Base-by-base conservation (phyloP, 2,113 vertebrate genomes). In the Triplophysa tibetana region DNA sequence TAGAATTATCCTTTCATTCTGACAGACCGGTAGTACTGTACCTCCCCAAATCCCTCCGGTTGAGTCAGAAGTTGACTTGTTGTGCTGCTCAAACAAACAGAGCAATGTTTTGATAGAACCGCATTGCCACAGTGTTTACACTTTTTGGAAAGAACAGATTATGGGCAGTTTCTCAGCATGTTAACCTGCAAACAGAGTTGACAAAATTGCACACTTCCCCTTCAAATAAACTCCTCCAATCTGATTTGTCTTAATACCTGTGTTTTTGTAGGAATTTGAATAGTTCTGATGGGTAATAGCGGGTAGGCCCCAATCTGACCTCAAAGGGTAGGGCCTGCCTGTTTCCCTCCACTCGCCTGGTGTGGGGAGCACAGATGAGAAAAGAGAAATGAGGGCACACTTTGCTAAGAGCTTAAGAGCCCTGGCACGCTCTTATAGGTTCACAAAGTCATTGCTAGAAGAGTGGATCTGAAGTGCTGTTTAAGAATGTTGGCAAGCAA, bases 201-300 rank as follows among this genome's bases (percentile, higher is more conserved):
- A 56, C 4, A 56, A 56, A n/a, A 56, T 56, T 2, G n/a, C 5
- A 19, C 52, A n/a, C 16, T 56, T 56, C 52, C 16, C 52, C 14
- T 56, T 56, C n/a, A 56, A 19, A 56, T 56, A 13, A 16, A 16
- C 12, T 50, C 14, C 33, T 7, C 7, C 33, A 38, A 7, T 1
- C 33, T 8, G 6, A 38, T 38, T 38, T 38, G 7, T 38, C 33
- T 38, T 7, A 38, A 6, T 38, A 2, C 16, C n/a, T 23, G 16
- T 64, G 56, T 77, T 70, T 70, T 38, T 38, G 5, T 33, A 19
- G 24, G 24, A 76, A 63, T 50, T 66, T 38, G 43, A 69, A 29
- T 67, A 9, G 63, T 26, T 50, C 19, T 5, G 8, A 38, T 62
- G 19, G 1, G 8, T 43, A 69, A 52, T 62, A 75, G 38, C 33